phyloP scores from a whole-genome alignment of 2,797 vertebrate genomes.

The Xerus rutilus region DNA sequence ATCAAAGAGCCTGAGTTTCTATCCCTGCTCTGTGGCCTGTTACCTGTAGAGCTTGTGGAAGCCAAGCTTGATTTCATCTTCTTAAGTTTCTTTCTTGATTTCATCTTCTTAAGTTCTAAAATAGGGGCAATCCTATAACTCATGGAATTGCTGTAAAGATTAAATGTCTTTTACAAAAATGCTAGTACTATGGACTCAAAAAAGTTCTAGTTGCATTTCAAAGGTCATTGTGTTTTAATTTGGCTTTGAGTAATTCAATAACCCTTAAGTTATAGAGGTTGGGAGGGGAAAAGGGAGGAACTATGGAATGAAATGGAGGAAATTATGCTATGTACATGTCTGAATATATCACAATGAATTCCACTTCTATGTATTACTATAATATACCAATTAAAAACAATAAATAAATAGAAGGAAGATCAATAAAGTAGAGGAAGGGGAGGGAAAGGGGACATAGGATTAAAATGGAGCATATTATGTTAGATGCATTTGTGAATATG shows the following conservation, averaged over 20 bases:
- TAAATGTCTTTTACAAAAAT: conserved; percentile 36
- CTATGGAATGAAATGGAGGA: no score
- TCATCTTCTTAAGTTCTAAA: conserved; percentile 5
- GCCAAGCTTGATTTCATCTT: not conserved
- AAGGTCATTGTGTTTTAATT: not conserved
- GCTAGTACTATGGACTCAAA: not conserved
- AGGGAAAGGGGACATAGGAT: no score
- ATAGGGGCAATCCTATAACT: not conserved
- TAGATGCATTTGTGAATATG: no score
- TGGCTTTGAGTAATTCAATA: conserved; percentile 2
- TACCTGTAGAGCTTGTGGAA: not conserved
- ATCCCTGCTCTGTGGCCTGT: not conserved
- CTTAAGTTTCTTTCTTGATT: not conserved
- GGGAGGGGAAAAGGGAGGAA: no score
- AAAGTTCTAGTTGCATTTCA: not conserved
- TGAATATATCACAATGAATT: no score
- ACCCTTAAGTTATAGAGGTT: not conserved
- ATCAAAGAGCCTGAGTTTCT: not conserved
- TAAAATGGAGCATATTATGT: no score
- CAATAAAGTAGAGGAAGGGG: no score
- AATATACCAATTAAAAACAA: no score
- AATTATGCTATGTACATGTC: no score
- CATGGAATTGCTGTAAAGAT: not conserved
- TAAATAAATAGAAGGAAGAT: no score
- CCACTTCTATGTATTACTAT: no score